Evolutionary conservation across 2,888 invertebrate genomes (phyloP).

Genomic region (Eumerus sabulonum): DNA sequence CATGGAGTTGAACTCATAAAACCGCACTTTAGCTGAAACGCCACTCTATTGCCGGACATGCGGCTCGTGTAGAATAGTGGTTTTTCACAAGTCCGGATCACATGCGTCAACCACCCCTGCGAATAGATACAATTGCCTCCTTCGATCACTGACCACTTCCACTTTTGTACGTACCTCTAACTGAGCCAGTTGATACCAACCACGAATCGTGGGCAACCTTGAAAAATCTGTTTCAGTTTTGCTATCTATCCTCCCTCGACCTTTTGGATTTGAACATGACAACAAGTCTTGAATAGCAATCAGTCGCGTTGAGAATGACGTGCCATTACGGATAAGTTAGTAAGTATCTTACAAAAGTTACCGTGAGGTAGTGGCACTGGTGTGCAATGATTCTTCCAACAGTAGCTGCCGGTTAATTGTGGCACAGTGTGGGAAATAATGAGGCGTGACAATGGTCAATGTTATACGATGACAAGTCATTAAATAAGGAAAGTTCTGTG

Average conservation of each 20-base stretch:
- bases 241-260: conserved; percentile 4
- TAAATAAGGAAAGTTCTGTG: conserved; percentile 15
- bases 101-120: conserved; percentile 45
- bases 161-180: conserved; percentile 4
- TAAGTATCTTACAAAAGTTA: conserved; percentile 12
- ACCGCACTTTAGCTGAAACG: neutral
- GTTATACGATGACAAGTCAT: conserved; percentile 13
- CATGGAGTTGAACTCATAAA: neutral
- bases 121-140: conserved; percentile 4
- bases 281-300: conserved; percentile 33
- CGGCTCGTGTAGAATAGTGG: conserved; percentile 4
- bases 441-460: conserved; percentile 26
- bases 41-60: conserved; percentile 31
- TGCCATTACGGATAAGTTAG: neutral
- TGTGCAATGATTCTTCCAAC: neutral
- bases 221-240: conserved; percentile 24
- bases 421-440: conserved; percentile 14
- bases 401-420: conserved; percentile 11
- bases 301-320: conserved; percentile 24
- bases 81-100: conserved; percentile 31
- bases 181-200: conserved; percentile 14
- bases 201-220: conserved; percentile 26
- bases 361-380: neutral
- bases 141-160: neutral
- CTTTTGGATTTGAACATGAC: conserved; percentile 7